These are phyloP conservation scores for Ctenodactylus gundi DNA, from an alignment of 2,113 vertebrate species.

Conservation along the genomic window DNA sequence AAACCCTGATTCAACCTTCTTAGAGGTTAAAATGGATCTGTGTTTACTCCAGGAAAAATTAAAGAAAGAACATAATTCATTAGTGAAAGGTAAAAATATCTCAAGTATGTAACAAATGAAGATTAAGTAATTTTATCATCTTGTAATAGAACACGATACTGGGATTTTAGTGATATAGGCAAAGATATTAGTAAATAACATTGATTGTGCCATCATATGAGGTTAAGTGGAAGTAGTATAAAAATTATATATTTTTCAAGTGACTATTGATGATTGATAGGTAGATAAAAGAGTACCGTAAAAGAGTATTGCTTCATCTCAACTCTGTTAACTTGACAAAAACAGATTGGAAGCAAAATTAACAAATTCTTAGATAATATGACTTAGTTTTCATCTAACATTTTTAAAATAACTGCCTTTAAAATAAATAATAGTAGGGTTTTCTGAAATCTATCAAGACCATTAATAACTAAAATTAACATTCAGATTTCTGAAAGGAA, in stretches of 20 bases:
- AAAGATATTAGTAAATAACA: not conserved
- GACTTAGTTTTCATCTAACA: not conserved
- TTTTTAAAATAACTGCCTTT: slow-evolving; percentile 24
- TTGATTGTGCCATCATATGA: not conserved
- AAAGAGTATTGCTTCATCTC: not conserved
- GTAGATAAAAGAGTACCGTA: not conserved
- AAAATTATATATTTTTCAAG: not conserved
- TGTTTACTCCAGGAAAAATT: not conserved
- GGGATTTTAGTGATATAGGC: not conserved
- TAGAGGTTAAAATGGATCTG: not conserved
- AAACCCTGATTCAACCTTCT: not conserved
- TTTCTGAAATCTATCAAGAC: not conserved
- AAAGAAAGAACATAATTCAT: not conserved
- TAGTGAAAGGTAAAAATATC: slow-evolving; percentile 8
- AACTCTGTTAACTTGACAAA: not conserved
- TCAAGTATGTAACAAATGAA: slow-evolving; percentile 4
- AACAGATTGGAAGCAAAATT: not conserved
- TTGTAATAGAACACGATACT: not conserved
- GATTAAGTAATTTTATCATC: not conserved
- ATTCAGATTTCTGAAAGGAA: not conserved
- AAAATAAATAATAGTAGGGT: not conserved
- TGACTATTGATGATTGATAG: not conserved
- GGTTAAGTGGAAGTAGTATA: not conserved
- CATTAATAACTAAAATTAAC: not conserved
- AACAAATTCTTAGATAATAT: not conserved